phyloP scores from a whole-genome alignment of 2,888 invertebrate genomes.

The Conchocele bisecta region DNA sequence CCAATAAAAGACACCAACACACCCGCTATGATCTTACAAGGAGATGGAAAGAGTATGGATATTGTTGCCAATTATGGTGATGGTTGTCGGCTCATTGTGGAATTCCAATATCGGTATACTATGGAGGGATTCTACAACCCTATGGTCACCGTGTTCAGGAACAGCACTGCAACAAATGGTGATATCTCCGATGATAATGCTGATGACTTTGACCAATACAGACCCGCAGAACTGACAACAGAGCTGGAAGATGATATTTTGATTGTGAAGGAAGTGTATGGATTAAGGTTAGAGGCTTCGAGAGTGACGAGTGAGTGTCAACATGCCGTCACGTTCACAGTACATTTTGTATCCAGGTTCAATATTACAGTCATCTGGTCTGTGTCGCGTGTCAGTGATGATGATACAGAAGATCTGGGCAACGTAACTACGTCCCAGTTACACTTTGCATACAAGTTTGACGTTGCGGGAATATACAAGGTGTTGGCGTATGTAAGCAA shows the following conservation, averaged over 20 bases:
- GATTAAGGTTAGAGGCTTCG: constrained; percentile 17
- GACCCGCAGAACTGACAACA: background rate
- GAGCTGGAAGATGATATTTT: constrained; percentile 21
- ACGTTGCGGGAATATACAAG: constrained; percentile 56
- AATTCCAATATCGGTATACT: constrained; percentile 66
- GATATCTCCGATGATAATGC: background rate
- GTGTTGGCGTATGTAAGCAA: constrained; percentile 59
- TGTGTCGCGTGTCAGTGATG: constrained; percentile 11
- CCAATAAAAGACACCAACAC: constrained; percentile 63
- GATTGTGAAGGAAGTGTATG: constrained; percentile 26
- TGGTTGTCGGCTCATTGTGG: constrained; percentile 66
- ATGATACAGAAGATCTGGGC: constrained; percentile 27
- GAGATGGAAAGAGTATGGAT: constrained; percentile 59
- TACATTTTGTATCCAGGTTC: constrained; percentile 31
- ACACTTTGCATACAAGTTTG: constrained; percentile 54
- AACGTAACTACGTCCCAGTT: constrained; percentile 34
- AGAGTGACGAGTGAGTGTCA: constrained; percentile 27
- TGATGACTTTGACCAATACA: background rate
- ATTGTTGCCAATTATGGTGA: constrained; percentile 72
- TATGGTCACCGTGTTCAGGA: constrained; percentile 42
- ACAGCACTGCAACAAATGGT: background rate
- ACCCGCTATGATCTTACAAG: constrained; percentile 53
- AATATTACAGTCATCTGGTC: constrained; percentile 45
- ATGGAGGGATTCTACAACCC: constrained; percentile 64
- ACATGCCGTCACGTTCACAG: constrained; percentile 17